phyloP scores from a whole-genome alignment of 2,888 invertebrate genomes.

The Scaptomyza polygonia region DNA sequence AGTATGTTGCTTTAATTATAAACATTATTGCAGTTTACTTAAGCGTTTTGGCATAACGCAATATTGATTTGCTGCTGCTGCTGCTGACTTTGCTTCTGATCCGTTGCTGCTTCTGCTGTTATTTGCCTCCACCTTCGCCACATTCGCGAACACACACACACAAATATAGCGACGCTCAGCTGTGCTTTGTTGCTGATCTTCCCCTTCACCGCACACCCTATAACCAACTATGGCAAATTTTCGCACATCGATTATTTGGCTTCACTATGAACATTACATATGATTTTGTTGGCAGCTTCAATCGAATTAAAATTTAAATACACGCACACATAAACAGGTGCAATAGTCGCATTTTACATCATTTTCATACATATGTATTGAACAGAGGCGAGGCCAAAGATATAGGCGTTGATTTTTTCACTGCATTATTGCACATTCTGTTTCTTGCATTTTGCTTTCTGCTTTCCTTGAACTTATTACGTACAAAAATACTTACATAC shows the following conservation, averaged over 20 bases:
- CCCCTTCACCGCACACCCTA: constrained; percentile 18
- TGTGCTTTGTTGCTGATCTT: constrained; percentile 49
- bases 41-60: constrained; percentile 44
- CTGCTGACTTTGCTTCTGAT: constrained; percentile 29
- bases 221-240: constrained; percentile 44
- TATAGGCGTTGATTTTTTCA: constrained; percentile 40
- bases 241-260: constrained; percentile 61
- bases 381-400: constrained; percentile 27
- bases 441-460: constrained; percentile 53
- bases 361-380: constrained; percentile 14
- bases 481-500: constrained; percentile 24
- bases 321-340: constrained; percentile 23
- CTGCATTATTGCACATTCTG: constrained; percentile 46
- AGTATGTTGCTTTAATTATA: constrained; percentile 45
- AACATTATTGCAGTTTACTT: constrained; percentile 62
- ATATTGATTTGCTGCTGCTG: constrained; percentile 54
- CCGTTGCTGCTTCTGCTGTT: constrained; percentile 34
- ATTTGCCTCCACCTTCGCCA: constrained; percentile 39
- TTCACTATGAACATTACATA: constrained; percentile 40
- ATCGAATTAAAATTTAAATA: constrained; percentile 32
- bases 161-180: constrained; percentile 39
- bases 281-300: constrained; percentile 19
- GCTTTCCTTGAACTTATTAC: constrained; percentile 58
- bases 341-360: constrained; percentile 40
- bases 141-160: constrained; percentile 17